Base-by-base conservation (phyloP, 2,797 vertebrate species). In the Micrastur ruficollis region DNA sequence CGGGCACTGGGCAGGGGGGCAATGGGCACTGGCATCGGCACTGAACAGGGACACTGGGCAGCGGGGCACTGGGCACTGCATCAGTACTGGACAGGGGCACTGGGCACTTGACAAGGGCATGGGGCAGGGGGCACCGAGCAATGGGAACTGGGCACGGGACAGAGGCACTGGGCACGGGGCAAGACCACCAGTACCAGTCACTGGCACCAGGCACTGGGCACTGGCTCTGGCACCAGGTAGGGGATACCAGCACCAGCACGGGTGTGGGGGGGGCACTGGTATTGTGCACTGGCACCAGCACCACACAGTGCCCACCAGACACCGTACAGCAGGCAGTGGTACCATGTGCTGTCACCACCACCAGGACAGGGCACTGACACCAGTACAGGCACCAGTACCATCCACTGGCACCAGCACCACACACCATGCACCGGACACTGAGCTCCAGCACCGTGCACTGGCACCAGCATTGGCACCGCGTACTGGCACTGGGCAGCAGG, bases 341-440 rank as follows among this genome's bases (percentile, higher is more conserved):
- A 31, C n/a, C 56, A 3, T 1, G 10, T 40, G 8, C 61, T 32
- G 50, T 11, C 86, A 53, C 21, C 49, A 11, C 34, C 0, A 0
- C 46, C 55, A 34, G 40, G 11, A n/a, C 29, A 0, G 0, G 65
- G 52, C 74, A 61, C 36, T 61, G 70, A 21, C 79, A 73, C 53
- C 53, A 20, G 15, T 4, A 25, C 31, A 34, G 63, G 16, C 78
- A 63, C 40, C 49, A 20, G 55, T 6, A 36, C 40, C 55, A 46
- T 6, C 23, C 50, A 12, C 50, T 7, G 26, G 50, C 71, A 66
- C 40, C 23, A 46, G 61, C 25, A 15, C 32, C 9, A 18, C 3
- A 3, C 25, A 31, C 26, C 21, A 4, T 8, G 20, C 0, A 0
- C 29, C 1, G 0, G 58, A 38, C 53, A 23, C 61, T 14, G 21